Conservation (phyloP, 1,140 invertebrate species). For the Cydia fagiglandana region DNA sequence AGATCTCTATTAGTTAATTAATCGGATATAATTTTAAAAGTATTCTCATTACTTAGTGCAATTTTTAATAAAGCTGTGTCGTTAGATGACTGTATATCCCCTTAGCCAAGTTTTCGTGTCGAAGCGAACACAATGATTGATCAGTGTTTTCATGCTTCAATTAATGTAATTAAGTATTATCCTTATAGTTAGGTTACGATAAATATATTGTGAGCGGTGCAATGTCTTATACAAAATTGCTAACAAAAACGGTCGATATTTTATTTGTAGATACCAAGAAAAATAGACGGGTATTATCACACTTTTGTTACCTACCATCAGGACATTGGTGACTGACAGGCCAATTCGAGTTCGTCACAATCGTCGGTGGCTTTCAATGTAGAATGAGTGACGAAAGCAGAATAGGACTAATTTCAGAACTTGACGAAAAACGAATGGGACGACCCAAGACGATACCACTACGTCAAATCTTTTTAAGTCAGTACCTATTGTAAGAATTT, state of each 20-base stretch:
- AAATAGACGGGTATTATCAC: background rate
- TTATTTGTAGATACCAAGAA: background rate
- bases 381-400: no score
- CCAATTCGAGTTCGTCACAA: no score
- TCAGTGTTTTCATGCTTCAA: constrained; percentile 23
- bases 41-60: constrained; percentile 50
- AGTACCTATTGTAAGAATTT: background rate
- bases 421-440: no score
- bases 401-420: no score
- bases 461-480: background rate
- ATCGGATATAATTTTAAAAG: constrained; percentile 55
- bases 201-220: constrained; percentile 21
- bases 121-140: constrained; percentile 20
- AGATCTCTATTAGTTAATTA: constrained; percentile 68
- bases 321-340: no score
- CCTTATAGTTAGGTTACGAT: constrained; percentile 25
- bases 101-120: constrained; percentile 14
- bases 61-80: constrained; percentile 47
- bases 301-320: no score
- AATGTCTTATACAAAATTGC: background rate
- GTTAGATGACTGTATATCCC: constrained; percentile 46
- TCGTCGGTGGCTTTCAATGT: no score
- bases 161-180: constrained; percentile 29
- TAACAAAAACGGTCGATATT: background rate
- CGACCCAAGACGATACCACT: no score